phyloP scores from a whole-genome alignment of 1,140 invertebrate genomes.

The Drosophila rhopaloa region DNA sequence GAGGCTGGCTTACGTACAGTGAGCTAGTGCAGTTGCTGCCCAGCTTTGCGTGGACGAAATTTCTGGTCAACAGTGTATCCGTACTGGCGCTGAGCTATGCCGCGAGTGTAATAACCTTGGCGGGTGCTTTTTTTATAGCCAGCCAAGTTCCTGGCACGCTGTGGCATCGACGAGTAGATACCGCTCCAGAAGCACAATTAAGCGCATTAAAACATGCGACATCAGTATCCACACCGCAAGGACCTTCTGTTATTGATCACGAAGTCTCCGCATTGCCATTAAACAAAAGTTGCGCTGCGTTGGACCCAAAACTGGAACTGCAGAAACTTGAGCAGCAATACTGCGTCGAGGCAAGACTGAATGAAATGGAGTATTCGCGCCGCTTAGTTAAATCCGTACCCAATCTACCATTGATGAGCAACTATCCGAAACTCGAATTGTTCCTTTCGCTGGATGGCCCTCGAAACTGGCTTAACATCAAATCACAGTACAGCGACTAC shows the following conservation, averaged over 20 bases:
- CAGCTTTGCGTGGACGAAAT: constrained; percentile 86
- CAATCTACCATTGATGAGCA: too few relatives aligned
- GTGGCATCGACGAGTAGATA: constrained; percentile 57
- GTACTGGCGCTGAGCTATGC: constrained; percentile 90
- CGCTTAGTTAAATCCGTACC: constrained; percentile 11
- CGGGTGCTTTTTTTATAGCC: constrained; percentile 89
- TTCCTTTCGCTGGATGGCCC: constrained; percentile 24
- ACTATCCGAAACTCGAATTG: constrained; percentile 13
- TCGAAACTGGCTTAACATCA: constrained; percentile 66
- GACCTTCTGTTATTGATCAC: constrained; percentile 8
- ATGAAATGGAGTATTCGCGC: constrained; percentile 27
- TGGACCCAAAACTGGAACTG: constrained; percentile 74
- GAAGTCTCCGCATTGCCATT: background rate
- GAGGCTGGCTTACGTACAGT: constrained; percentile 94
- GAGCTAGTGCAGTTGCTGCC: constrained; percentile 89
- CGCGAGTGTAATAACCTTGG: constrained; percentile 89
- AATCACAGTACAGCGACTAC: constrained; percentile 61
- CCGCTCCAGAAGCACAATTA: background rate
- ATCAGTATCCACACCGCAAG: constrained; percentile 12
- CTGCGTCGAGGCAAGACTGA: constrained; percentile 60
- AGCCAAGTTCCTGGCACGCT: constrained; percentile 86
- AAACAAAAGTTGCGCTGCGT: constrained; percentile 47
- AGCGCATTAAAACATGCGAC: constrained; percentile 7
- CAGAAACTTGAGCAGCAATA: constrained; percentile 61
- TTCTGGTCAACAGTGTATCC: constrained; percentile 87